Conservation (phyloP, 2,113 vertebrate species). For the Ictalurus punctatus region DNA sequence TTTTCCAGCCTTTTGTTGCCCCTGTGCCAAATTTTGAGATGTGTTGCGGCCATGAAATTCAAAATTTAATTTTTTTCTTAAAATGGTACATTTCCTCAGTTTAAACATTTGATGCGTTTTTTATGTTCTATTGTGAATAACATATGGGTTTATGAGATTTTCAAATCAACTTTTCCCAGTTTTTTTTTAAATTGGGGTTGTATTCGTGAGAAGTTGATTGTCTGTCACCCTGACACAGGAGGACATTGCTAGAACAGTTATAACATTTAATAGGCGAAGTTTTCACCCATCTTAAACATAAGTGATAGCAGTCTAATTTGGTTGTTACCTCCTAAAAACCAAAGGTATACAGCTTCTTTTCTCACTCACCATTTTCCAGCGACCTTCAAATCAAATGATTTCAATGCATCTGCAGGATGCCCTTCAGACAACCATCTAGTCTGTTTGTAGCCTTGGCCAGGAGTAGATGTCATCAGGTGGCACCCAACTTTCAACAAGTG, state of each 20-base stretch:
- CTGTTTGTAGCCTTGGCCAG: not conserved
- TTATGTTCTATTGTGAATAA: too few species aligned
- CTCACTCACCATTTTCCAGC: not conserved
- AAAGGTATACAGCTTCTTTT: not conserved
- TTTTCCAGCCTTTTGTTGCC: too few species aligned
- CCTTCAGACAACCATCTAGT: not conserved
- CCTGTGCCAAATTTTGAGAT: too few species aligned
- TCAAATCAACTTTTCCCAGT: too few species aligned
- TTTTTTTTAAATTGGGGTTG: too few species aligned
- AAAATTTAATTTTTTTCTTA: too few species aligned
- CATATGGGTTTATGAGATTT: too few species aligned
- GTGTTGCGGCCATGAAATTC: too few species aligned
- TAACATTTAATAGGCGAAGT: not conserved
- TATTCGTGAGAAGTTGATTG: not conserved
- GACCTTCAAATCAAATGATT: not conserved
- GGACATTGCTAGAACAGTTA: not conserved
- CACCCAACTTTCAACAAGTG: not conserved
- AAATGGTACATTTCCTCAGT: too few species aligned
- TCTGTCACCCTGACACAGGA: not conserved
- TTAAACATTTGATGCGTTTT: too few species aligned
- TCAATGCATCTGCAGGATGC: not conserved
- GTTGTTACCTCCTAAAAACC: not conserved
- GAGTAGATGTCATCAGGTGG: not conserved
- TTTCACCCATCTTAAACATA: not conserved
- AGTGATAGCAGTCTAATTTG: not conserved